Evolutionary conservation across 2,888 invertebrate genomes (phyloP), one percentile per base, ranked within the genome.

Genomic region (Eristalinus sepulchralis): DNA sequence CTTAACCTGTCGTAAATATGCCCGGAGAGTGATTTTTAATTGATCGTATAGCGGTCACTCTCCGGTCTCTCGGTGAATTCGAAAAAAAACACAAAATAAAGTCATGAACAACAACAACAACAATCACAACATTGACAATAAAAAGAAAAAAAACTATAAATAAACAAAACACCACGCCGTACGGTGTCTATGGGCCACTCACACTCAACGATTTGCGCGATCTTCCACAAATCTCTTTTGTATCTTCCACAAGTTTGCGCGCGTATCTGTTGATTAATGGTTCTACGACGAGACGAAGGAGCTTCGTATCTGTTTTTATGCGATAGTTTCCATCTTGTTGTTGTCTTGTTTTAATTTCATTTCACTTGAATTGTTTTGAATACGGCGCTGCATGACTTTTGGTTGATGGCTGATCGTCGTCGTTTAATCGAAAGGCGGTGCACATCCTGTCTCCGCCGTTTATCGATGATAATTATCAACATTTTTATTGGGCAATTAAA

Each of bases 21-120:
- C 57, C 72, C 78, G 73, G 73, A 83, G 78, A 47, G 47, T 83
- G 83, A 83, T 64, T 70, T 83, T 83, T 70, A 83, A 83, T 83
- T 83, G 83, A 83, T 70, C 70, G 83, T 72, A 67, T 34, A 53
- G 31, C 24, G 31, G 17, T 39, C 39, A n/a, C 39, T 39, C 17
- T 66, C 34, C n/a, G n/a, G n/a, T n/a, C 64, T 53, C 53, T 67
- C 34, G 20, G 11, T 36, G 13, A 36, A 36, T 36, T 36, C 17
- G 47, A 17, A 17, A 47, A 47, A 47, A 22, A 57, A 73, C 5
- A 27, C 27, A 34, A 34, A 34, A 34, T 4, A 34, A 34, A 34
- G 10, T 6, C 34, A 47, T 5, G 5, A 27, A 27, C n/a, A 27
- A 27, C 55, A 11, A 47, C 66, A 71, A 63, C 39, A 66, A 47